These are phyloP conservation scores for Leptura quadrifasciata DNA, from an alignment of 2,888 invertebrate genomes.

Conservation along the genomic window DNA sequence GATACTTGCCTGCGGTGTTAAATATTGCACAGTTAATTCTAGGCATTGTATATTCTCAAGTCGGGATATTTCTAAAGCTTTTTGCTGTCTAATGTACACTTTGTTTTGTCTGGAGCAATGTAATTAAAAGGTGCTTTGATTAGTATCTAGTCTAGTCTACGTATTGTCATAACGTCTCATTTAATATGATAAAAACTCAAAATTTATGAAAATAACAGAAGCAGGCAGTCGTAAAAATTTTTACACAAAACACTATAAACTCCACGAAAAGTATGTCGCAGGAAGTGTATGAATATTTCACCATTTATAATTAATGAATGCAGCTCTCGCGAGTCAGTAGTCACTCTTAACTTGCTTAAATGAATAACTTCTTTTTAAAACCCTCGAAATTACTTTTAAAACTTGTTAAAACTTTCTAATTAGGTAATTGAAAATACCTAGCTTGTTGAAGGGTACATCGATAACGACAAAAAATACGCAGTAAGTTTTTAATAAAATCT, in stretches of 20 bases:
- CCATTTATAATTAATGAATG: constrained; percentile 60
- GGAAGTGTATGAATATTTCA: constrained; percentile 59
- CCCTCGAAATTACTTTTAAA: constrained; percentile 71
- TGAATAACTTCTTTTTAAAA: constrained; percentile 72
- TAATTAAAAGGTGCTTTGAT: too few species aligned
- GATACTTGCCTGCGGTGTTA: too few species aligned
- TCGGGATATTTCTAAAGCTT: too few species aligned
- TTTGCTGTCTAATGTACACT: too few species aligned
- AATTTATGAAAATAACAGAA: constrained; percentile 10
- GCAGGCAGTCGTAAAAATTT: neutral
- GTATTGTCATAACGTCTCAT: neutral
- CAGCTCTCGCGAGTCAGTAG: constrained; percentile 49
- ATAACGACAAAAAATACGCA: constrained; percentile 10
- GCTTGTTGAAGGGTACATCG: constrained; percentile 52
- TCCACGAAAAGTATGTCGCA: constrained; percentile 10
- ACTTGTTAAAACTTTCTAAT: constrained; percentile 73
- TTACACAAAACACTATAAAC: neutral
- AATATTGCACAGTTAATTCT: too few species aligned
- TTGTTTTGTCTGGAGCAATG: too few species aligned
- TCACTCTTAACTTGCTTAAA: constrained; percentile 64
- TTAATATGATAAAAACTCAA: neutral
- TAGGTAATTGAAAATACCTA: constrained; percentile 72
- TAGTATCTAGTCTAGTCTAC: too few species aligned
- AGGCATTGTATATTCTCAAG: too few species aligned
- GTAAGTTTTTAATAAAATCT: constrained; percentile 16